Base-by-base conservation (phyloP, 2,888 invertebrate species). In the Mesochorus sp. region DNA sequence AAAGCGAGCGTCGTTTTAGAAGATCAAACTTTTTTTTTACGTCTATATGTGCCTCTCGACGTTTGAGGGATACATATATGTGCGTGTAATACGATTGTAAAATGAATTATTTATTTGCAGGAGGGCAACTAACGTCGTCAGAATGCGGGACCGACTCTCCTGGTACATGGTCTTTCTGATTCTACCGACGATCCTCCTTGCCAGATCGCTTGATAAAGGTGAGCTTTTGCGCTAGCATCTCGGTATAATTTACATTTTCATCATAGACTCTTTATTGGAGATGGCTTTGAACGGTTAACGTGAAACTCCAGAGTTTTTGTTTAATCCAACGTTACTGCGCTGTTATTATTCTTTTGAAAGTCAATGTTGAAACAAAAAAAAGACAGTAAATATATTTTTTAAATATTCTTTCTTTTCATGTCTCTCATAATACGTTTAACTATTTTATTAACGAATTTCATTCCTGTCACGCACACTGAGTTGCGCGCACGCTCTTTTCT, bases 131-230 rank as follows among this genome's bases (percentile, higher is more conserved):
- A 86, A 86, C 85, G 83, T 86, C 82, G 84, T 85, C 84, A 90
- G 86, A 85, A 91, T 91, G 91, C 89, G 90, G 87, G 91, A 91
- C 88, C 89, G 90, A 85, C 89, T 91, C 80, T 90, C 91, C 74
- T 91, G 91, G 91, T 91, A 91, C 85, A 91, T 91, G 90, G 91
- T 91, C 82, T 91, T 91, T 82, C 79, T 91, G 83, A 90, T 91
- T 83, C 85, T 91, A 81, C 91, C 91, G 81, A 91, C 91, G 80
- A 90, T 91, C 76, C 86, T 91, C 74, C 87, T 91, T 79, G 91
- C 91, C 82, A 90, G 91, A 80, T 91, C 91, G 70, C 91, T 91
- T 82, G 91, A 91, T 85, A 91, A 90, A 89, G 91, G 91, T 91
- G 82, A 88, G 85, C 81, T 4, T 21, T 10, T 62, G 24, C 10